Percentiles rank a stretch among this genome's conserved stretches.
Conservation (phyloP, 1,140 invertebrate species). For the Drosophila willistoni region DNA sequence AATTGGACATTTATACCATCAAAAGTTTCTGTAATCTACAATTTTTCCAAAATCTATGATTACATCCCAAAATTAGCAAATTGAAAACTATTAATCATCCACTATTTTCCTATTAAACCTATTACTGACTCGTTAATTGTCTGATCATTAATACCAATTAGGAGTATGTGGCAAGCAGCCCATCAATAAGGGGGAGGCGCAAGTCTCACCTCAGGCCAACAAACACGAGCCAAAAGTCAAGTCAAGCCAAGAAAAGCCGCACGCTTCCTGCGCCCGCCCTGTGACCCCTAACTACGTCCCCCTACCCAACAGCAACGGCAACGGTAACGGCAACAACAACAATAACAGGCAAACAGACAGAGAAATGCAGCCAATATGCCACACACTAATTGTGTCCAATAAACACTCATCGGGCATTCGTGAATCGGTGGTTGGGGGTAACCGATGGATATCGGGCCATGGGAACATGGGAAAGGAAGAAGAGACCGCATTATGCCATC, state of each 20-base stretch:
- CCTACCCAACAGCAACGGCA: slow-evolving; percentile 23
- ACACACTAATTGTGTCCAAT: slow-evolving; percentile 80
- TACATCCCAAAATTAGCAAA: background rate
- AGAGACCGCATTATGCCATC: slow-evolving; percentile 74
- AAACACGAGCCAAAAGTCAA: slow-evolving; percentile 40
- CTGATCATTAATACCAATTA: slow-evolving; percentile 34
- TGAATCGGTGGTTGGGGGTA: slow-evolving; percentile 9
- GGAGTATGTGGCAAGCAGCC: background rate
- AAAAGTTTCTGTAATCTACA: no score
- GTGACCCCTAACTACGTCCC: slow-evolving; percentile 34
- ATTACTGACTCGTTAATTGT: slow-evolving; percentile 10
- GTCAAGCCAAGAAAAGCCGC: slow-evolving; percentile 22
- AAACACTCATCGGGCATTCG: slow-evolving; percentile 64
- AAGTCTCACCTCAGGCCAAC: slow-evolving; percentile 47
- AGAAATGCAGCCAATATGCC: slow-evolving; percentile 73
- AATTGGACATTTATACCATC: no score
- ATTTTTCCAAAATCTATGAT: no score
- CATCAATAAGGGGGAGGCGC: slow-evolving; percentile 1
- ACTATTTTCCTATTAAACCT: background rate
- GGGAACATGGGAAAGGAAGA: slow-evolving; percentile 43
- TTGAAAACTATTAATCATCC: background rate
- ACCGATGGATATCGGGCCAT: slow-evolving; percentile 13
- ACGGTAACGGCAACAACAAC: slow-evolving; percentile 26
- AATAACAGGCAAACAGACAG: slow-evolving; percentile 24
- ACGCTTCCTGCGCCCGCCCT: slow-evolving; percentile 58